Conservation (phyloP, 37 sponge, comb jelly and placozoan genomes). For the Geodia barretti region DNA sequence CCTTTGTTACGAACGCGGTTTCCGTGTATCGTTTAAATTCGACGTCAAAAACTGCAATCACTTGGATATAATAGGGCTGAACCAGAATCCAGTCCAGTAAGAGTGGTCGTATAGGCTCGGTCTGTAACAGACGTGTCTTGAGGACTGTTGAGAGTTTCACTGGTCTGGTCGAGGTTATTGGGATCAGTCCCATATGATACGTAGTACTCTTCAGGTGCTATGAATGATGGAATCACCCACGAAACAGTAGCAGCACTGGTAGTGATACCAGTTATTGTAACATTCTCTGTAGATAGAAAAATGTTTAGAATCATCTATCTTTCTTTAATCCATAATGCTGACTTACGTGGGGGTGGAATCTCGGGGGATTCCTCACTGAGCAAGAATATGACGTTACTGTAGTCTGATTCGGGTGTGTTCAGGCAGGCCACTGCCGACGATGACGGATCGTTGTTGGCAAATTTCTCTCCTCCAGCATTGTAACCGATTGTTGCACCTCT, state of each 20-base stretch:
- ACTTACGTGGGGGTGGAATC: background rate
- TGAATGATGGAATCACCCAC: background rate
- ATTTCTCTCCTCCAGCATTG: constrained; percentile 4
- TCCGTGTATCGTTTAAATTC: background rate
- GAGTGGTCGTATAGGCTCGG: background rate
- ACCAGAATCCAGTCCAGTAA: background rate
- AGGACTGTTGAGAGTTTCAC: background rate
- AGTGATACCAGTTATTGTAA: background rate
- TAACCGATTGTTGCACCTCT: constrained; percentile 8
- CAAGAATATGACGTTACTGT: constrained; percentile 1
- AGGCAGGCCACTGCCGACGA: background rate
- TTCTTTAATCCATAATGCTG: no score
- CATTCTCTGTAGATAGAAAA: background rate
- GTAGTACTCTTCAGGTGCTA: constrained; percentile 8
- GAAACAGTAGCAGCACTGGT: background rate
- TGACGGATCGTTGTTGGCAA: background rate
- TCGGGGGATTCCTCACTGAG: constrained; percentile 5
- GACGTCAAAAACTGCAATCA: background rate
- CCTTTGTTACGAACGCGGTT: background rate
- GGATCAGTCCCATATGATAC: background rate
- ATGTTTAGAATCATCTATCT: no score
- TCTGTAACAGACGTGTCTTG: background rate
- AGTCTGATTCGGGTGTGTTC: background rate
- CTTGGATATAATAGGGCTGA: background rate
- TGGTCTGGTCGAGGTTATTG: background rate